A percentile compares a stretch with the other conserved stretches of the same genome.
phyloP scores from a whole-genome alignment of 2,888 invertebrate species.

The Leucophenga maculata region DNA sequence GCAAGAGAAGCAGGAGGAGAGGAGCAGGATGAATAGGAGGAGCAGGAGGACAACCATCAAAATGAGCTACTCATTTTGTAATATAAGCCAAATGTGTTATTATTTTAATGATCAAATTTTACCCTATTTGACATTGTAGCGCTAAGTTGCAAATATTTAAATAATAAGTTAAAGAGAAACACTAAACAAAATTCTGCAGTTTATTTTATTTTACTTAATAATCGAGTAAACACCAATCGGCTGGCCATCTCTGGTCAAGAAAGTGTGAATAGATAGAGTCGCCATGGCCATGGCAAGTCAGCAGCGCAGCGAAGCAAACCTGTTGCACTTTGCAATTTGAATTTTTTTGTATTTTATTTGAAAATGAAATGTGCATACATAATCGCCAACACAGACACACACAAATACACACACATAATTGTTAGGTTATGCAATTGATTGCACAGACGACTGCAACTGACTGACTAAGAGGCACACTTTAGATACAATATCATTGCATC shows the following conservation, averaged over 20 bases:
- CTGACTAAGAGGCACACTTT: neutral
- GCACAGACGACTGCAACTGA: neutral
- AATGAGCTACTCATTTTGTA: slow-evolving; percentile 50
- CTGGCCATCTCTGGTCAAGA: too few relatives aligned
- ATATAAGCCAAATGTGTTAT: slow-evolving; percentile 72
- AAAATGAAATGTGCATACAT: slow-evolving; percentile 48
- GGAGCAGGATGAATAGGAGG: slow-evolving; percentile 45
- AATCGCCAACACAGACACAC: slow-evolving; percentile 4
- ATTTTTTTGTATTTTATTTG: slow-evolving; percentile 37
- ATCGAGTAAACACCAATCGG: too few relatives aligned
- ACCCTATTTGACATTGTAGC: slow-evolving; percentile 42
- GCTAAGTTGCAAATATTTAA: slow-evolving; percentile 51
- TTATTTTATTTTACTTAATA: too few relatives aligned
- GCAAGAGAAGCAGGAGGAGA: slow-evolving; percentile 43
- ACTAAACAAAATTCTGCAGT: slow-evolving; percentile 33
- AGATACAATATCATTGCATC: too few relatives aligned
- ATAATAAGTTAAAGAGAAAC: slow-evolving; percentile 66
- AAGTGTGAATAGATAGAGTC: too few relatives aligned
- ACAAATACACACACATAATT: slow-evolving; percentile 23
- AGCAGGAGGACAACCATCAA: slow-evolving; percentile 57
- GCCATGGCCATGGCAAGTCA: slow-evolving; percentile 43
- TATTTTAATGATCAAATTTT: slow-evolving; percentile 58
- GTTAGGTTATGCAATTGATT: too few relatives aligned
- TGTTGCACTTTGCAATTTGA: neutral
- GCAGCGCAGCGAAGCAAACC: slow-evolving; percentile 36